Base-by-base conservation (phyloP, 2,888 invertebrate species). In the Synergus umbraculus region DNA sequence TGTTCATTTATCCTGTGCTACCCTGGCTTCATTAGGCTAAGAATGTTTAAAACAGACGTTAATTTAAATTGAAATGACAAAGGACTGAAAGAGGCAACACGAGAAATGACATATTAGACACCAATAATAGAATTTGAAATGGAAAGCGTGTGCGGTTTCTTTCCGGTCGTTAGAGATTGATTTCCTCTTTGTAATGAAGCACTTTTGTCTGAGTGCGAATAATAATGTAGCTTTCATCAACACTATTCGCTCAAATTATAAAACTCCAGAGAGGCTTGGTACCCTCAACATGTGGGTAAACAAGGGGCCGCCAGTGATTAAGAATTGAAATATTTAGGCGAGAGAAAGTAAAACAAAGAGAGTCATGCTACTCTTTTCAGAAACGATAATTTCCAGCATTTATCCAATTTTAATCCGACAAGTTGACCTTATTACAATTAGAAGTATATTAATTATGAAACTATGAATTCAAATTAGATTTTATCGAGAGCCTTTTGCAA, bases 351-450 rank as follows among this genome's bases (percentile, higher is more conserved):
- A 49, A 73, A 73, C 41, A 41, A 73, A 73, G 54, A n/a, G 49
- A 37, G 37, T 37, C 54, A 9, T 60, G n/a, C n/a, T 54, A n/a
- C 81, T 79, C 78, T 81, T 66, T 79, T 81, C 73, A 78, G 79
- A 81, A 83, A 83, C 81, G 78, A 18, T n/a, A 4, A 54, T 18
- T 54, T 10, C 8, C n/a, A 54, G n/a, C 9, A 3, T n/a, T n/a
- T 9, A 3, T 8, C 2, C 9, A 54, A 54, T 54, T 54, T n/a
- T 8, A 2, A 54, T 54, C 2, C 54, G 2, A 29, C 29, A 29
- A 29, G 29, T 3, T 29, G 29, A 29, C 29, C 29, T 29, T 29
- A 29, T 29, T 29, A 29, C 29, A 29, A 29, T 29, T 29, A 29
- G 29, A 29, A 29, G 29, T 29, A 29, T 29, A 29, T 29, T 2